Base-by-base conservation (phyloP, 2,113 vertebrate genomes). In the human region DNA sequence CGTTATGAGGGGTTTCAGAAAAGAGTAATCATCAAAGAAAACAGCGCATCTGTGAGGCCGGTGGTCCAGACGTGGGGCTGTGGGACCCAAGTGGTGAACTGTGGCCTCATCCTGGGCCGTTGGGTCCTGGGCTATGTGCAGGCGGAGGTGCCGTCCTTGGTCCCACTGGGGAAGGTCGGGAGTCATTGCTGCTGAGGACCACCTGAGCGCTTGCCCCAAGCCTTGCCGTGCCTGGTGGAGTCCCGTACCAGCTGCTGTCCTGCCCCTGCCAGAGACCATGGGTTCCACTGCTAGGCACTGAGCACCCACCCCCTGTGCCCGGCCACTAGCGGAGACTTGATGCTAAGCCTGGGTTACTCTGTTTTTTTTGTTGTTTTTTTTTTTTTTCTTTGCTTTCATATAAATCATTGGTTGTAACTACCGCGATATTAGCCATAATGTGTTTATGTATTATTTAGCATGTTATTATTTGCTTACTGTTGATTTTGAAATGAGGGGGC, bases 41-140 rank as follows among this genome's bases (percentile, higher is more conserved):
- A 64, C 14, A 4, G 22, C 2, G 1, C 0, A 17, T 32, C 8
- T 17, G 32, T 7, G 27, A 32, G 38, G 38, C 81, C 38, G 1
- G 82, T 20, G 40, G 18, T 8, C 79, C 18, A 14, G 35, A 20
- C 2, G 10, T 64, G 40, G 16, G 5, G 25, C 17, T 32, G 10
- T 45, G 59, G 59, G 40, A 48, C 17, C 55, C 25, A 13, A 2
- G 11, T 8, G 40, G 61, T 11, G 10, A 20, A 12, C 82, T 64
- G 7, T n/a, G 30, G 40, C 30, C 43, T 66, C 16, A 4, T 5
- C 18, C 2, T 22, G 35, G 23, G n/a, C 13, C 38, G 8, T 16
- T 22, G 52, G 55, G n/a, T 59, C 57, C 32, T 20, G 25, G 17
- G 27, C 38, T 0, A 0, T 11, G 40, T 45, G 17, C 3, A 25